Evolutionary conservation across 2,113 vertebrate genomes (phyloP), one percentile per base, ranked within the genome.

Genomic region (Takifugu flavidus): DNA sequence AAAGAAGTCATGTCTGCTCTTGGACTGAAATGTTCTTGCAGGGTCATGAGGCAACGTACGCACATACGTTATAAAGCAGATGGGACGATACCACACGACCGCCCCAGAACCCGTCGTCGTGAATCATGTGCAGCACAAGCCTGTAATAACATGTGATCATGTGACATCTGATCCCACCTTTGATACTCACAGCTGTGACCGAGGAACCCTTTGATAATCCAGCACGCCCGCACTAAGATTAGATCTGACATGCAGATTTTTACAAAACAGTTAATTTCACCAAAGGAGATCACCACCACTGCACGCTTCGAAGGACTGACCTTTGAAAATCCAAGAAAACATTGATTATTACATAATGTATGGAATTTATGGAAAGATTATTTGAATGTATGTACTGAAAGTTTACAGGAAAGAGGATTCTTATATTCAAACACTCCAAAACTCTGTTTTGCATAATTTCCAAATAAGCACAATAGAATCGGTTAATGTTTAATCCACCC

Each of bases 61-160:
- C 53, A 28, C 13, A 5, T 61, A 25, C 6, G 52, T 39, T 39
- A 45, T 53, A 73, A 68, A 72, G 58, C 75, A 31, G 27, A 82
- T 49, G 60, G 46, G 42, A 64, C 62, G 49, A 53, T 57, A 43
- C 53, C 67, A 4, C 60, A 52, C 3, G 53, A 59, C 70, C 60
- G 66, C 62, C 46, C 51, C 39, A 78, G 49, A 66, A 45, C 45
- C 59, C 46, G 63, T 78, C 57, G 65, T 64, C 47, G 7, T 49
- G 25, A 49, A 49, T 49, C 70, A 70, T 63, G 63, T 45, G 49
- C 77, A 58, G 43, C 20, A 56, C 60, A 74, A 62, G 51, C 74
- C 80, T 84, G 65, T 84, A 84, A 81, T 84, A 77, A 84, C 29
- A 68, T 68, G 73, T 54, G 70, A 74, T 39, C 34, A 4, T 67